Percentiles rank a stretch among this genome's conserved stretches.
Conservation (phyloP, 2,888 invertebrate species). For the Gonocerus acuteangulatus region DNA sequence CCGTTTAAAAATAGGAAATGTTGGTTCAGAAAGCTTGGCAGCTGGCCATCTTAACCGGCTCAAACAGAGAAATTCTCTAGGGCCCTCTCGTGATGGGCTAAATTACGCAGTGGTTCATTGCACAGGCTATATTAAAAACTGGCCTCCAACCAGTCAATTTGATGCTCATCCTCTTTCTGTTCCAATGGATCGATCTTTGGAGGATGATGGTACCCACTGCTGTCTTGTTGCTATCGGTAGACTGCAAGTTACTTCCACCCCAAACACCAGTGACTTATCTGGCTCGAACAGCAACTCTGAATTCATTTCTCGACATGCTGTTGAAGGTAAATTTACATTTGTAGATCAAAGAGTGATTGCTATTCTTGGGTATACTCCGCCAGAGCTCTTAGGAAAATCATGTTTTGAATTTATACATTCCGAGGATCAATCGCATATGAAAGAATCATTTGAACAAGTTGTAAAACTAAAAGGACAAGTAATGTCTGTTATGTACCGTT, state of each 20-base stretch:
- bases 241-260: conserved; percentile 91
- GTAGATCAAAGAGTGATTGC: conserved; percentile 93
- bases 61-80: conserved; percentile 89
- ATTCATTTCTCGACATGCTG: conserved; percentile 93
- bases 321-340: conserved; percentile 97
- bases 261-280: conserved; percentile 81
- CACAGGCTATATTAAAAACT: conserved; percentile 99
- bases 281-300: conserved; percentile 77
- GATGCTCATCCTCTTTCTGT: conserved; percentile 41
- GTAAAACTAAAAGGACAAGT: conserved; percentile 93
- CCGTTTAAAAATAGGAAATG: conserved; percentile 92
- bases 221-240: conserved; percentile 97
- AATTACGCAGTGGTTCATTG: conserved; percentile 98
- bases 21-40: conserved; percentile 65
- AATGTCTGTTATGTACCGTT: conserved; percentile 91
- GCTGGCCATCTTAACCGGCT: conserved; percentile 78
- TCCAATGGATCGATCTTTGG: conserved; percentile 64
- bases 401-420: conserved; percentile 97
- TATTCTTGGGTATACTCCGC: conserved; percentile 86
- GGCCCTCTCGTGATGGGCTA: conserved; percentile 87
- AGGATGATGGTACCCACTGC: conserved; percentile 78
- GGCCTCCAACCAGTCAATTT: conserved; percentile 81
- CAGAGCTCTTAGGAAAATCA: conserved; percentile 88
- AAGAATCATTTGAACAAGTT: conserved; percentile 91
- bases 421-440: conserved; percentile 94